Conservation (phyloP, 2,888 invertebrate species). For the Diadegma fenestrale region DNA sequence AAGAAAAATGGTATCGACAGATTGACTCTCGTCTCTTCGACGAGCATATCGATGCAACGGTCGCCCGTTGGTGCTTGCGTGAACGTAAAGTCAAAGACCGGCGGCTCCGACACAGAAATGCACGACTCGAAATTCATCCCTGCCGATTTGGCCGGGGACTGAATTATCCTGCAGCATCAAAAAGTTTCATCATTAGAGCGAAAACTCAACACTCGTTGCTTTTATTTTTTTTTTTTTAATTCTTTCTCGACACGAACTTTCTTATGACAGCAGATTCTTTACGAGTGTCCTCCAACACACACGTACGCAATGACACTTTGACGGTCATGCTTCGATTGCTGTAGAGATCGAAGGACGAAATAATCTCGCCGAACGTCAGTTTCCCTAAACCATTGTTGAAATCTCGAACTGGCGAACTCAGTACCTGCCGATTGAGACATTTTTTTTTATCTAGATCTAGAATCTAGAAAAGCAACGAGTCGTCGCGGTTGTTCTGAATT, state of each 20-base stretch:
- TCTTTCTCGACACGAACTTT: constrained; percentile 84
- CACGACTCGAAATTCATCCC: constrained; percentile 86
- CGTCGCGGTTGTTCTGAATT: neutral
- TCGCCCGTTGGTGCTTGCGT: constrained; percentile 88
- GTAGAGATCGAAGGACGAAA: constrained; percentile 88
- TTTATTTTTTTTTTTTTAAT: neutral
- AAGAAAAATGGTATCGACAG: constrained; percentile 90
- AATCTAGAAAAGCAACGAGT: neutral
- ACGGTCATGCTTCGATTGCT: constrained; percentile 90
- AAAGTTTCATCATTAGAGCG: neutral
- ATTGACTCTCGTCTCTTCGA: constrained; percentile 91
- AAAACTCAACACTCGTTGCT: neutral
- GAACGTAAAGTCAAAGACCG: constrained; percentile 90
- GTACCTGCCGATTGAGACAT: constrained; percentile 79
- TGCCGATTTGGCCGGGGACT: constrained; percentile 88
- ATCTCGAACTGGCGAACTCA: constrained; percentile 91
- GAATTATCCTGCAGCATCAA: constrained; percentile 87
- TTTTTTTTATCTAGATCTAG: too few relatives aligned
- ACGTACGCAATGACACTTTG: constrained; percentile 89
- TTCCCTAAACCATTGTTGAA: constrained; percentile 90
- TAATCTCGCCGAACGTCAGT: constrained; percentile 89
- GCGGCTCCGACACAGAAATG: constrained; percentile 89
- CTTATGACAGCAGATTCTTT: constrained; percentile 88
- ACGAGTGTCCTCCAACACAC: constrained; percentile 90
- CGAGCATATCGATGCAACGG: constrained; percentile 89